Evolutionary conservation across 2,797 vertebrate species (phyloP).

Genomic region (Phrynocephalus forsythii): DNA sequence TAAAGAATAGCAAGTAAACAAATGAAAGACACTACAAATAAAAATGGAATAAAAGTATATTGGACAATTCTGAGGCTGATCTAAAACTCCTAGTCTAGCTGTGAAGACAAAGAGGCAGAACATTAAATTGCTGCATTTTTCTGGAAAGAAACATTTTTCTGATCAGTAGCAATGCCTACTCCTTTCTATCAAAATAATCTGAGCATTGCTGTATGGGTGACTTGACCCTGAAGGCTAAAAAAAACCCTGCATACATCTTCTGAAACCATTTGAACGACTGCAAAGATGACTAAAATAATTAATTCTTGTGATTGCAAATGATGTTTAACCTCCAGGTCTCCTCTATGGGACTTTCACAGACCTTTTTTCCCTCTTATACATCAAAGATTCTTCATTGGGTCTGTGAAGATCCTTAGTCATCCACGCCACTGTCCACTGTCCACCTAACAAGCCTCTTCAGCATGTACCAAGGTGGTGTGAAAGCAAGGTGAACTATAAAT

Average conservation of each 20-base stretch:
- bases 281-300: constrained; percentile 4
- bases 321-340: constrained; percentile 1
- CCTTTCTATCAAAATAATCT: constrained; percentile 15
- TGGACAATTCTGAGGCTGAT: neutral
- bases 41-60: neutral
- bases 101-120: constrained; percentile 41
- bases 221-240: neutral
- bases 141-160: neutral
- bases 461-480: too few species aligned
- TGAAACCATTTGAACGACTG: constrained; percentile 14
- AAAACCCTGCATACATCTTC: neutral
- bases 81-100: neutral
- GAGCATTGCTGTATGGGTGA: neutral
- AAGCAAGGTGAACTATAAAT: too few species aligned
- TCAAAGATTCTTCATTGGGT: neutral
- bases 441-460: too few species aligned
- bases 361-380: neutral
- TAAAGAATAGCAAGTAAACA: neutral
- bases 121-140: constrained; percentile 33
- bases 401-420: too few species aligned
- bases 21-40: neutral
- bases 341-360: neutral
- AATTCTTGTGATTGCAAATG: neutral
- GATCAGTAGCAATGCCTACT: neutral
- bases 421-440: too few species aligned